These are phyloP conservation scores for Ophion slaviceki DNA, from an alignment of 2,888 invertebrate species.

Conservation along the genomic window DNA sequence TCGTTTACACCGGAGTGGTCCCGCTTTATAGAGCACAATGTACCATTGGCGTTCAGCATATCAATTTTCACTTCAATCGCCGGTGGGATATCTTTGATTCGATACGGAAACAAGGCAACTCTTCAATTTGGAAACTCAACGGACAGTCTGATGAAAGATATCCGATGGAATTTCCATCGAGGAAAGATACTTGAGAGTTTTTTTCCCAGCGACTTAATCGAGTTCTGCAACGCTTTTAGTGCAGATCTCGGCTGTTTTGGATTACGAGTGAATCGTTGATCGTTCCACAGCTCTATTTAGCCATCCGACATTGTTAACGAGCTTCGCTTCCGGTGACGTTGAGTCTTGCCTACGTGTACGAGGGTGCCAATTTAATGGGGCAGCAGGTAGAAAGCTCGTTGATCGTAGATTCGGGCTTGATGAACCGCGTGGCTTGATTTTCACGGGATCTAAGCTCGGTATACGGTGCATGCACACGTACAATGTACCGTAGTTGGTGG, in stretches of 20 bases:
- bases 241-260: not conserved
- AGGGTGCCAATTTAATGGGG: slow-evolving; percentile 72
- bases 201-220: not conserved
- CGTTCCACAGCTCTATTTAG: slow-evolving; percentile 22
- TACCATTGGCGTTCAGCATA: slow-evolving; percentile 30
- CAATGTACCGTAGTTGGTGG: slow-evolving; percentile 22
- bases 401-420: slow-evolving; percentile 76
- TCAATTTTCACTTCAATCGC: slow-evolving; percentile 26
- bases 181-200: too few relatives aligned
- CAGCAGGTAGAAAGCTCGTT: slow-evolving; percentile 70
- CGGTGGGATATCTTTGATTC: too few relatives aligned
- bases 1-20: slow-evolving; percentile 40
- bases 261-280: slow-evolving; percentile 19
- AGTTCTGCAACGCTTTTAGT: not conserved
- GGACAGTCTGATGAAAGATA: too few relatives aligned
- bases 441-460: slow-evolving; percentile 56
- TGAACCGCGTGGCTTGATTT: slow-evolving; percentile 69
- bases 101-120: too few relatives aligned
- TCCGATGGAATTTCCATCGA: too few relatives aligned
- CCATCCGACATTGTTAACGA: slow-evolving; percentile 35
- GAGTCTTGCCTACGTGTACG: slow-evolving; percentile 2
- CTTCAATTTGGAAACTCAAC: too few relatives aligned
- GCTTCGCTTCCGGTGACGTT: slow-evolving; percentile 28
- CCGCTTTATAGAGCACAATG: slow-evolving; percentile 21
- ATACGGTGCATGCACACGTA: slow-evolving; percentile 4